Evolutionary conservation across 2,888 invertebrate species (phyloP), one percentile per base, ranked within the genome.

Genomic region (Tinea pellionella): DNA sequence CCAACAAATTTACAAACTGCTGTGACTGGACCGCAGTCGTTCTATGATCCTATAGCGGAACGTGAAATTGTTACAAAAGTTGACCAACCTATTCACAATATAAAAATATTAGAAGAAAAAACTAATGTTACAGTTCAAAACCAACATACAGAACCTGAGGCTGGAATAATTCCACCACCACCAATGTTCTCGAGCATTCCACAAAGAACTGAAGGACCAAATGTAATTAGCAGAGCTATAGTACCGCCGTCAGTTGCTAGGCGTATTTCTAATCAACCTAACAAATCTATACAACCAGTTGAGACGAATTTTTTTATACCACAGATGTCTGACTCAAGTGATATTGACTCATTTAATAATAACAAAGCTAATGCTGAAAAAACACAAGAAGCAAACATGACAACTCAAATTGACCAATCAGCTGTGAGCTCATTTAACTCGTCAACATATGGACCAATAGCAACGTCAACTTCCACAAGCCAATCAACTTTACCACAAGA

Each of bases 231-330:
- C 15, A 82, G 76, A 63, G 63, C 79, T 0, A 67, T 85, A 1
- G 64, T 87, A 63, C 86, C 87, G 6, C 86, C 86, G 0, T 86
- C 87, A 0, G 78, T 86, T 0, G 86, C 86, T 16, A 77, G 86
- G 59, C 74, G 82, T 13, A 75, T 86, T 62, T 72, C 76, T 0
- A 78, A 77, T 61, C 78, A 84, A 61, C 77, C 80, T 0, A 63
- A 77, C 1, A 72, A 80, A 0, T 83, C 78, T 69, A 67, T 68
- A 4, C 74, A 19, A 19, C 2, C 9, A 2, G 19, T 42, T 6
- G 24, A 19, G 4, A 53, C 53, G 12, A 53, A 24, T 12, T 53
- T 9, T 24, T 53, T 53, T 24, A 24, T 53, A 53, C 53, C 53
- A 19, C 53, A 24, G 7, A 53, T 19, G 18, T 7, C n/a, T 53